Conservation (phyloP, 2,888 invertebrate species). For the Alsophila aescularia region DNA sequence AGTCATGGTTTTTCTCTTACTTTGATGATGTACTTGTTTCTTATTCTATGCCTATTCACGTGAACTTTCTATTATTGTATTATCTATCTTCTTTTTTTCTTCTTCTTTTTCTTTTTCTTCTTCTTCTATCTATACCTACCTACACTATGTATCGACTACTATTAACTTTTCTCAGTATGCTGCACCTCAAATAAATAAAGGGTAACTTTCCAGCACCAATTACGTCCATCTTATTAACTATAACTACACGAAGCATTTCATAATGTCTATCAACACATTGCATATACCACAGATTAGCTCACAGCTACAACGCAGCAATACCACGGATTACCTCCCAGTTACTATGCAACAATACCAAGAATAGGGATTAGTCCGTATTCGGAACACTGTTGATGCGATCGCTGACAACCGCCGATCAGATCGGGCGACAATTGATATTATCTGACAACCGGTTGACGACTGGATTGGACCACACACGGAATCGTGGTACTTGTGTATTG, state of each 20-base stretch:
- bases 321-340: slow-evolving; percentile 1
- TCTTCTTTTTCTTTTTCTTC: too few species aligned
- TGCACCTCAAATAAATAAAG: not conserved
- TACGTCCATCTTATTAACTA: slow-evolving; percentile 1
- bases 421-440: slow-evolving; percentile 60
- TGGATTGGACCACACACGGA: slow-evolving; percentile 62
- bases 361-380: slow-evolving; percentile 51
- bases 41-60: too few species aligned
- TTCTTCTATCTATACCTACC: too few species aligned
- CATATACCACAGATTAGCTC: slow-evolving; percentile 2
- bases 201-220: slow-evolving; percentile 1
- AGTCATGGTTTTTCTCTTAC: too few species aligned
- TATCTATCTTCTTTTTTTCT: too few species aligned
- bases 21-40: too few species aligned
- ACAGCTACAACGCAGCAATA: not conserved
- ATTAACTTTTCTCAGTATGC: not conserved
- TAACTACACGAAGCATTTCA: slow-evolving; percentile 3
- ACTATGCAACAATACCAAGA: slow-evolving; percentile 21
- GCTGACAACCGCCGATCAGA: slow-evolving; percentile 54
- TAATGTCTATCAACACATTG: slow-evolving; percentile 1
- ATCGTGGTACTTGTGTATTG: not conserved
- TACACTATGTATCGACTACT: not conserved
- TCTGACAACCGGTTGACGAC: slow-evolving; percentile 63
- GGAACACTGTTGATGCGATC: slow-evolving; percentile 49
- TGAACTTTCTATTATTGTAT: too few species aligned